Base-by-base conservation (phyloP, 2,113 vertebrate species). In the Atherinomorus stipes region DNA sequence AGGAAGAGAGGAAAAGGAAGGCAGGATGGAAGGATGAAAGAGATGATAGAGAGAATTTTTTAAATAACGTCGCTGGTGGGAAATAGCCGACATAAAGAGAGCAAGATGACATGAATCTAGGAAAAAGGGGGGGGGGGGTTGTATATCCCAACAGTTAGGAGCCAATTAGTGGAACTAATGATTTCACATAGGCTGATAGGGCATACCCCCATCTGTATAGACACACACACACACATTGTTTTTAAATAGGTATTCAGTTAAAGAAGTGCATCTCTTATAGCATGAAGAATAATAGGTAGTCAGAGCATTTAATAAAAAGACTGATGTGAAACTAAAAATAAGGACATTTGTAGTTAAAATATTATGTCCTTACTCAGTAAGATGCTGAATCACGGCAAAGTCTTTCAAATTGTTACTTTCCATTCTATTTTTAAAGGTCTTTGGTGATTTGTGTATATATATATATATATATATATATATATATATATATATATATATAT, bases 111-210 rank as follows among this genome's bases (percentile, higher is more conserved):
- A 82, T 71, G 59, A 79, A 68, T 23, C 25, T 7, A 62, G 22
- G 44, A 22, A 57, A 63, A 78, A 60, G 1, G 9, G 25, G 45
- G 59, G 60, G 75, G 21, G 57, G 69, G 72, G 72, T 78, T 38
- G 59, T 59, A 80, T 49, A 77, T 7, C 23, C 69, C 15, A 58
- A 76, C 67, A 71, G 72, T 59, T 54, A 75, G 76, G 75, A 86
- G 81, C 71, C 85, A 88, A 83, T 86, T 88, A 83, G 64, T 80
- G 70, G 85, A 83, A 81, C 74, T 86, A 78, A 86, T 88, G 77
- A 83, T 79, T 73, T 67, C 74, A 83, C 75, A 68, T 72, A 76
- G 75, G 85, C 63, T 88, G 85, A 88, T 49, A 15, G 64, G 71
- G 71, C 65, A 80, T 22, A 87, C 72, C 71, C 76, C 50, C 1